Conservation (phyloP, 64 coral and sea anemone species). For the Hydrozoanthus tunicans region DNA sequence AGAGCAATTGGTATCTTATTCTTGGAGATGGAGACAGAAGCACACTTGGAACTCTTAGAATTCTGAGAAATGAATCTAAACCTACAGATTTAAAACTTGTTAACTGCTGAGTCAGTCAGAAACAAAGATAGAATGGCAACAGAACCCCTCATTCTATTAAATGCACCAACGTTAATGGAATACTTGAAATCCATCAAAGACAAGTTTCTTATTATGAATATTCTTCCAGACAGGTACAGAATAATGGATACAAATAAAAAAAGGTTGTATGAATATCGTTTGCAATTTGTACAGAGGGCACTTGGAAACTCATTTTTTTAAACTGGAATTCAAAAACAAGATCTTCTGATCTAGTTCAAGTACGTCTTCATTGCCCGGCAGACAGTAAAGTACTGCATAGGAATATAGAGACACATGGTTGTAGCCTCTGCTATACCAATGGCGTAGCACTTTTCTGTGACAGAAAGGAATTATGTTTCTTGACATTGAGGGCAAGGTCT, state of each 20-base stretch:
- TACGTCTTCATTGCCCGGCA: constrained; percentile 27
- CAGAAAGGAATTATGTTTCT: constrained; percentile 41
- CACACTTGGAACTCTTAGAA: constrained; percentile 22
- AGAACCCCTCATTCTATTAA: constrained; percentile 28
- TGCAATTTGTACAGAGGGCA: constrained; percentile 22
- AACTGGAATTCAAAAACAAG: constrained; percentile 53
- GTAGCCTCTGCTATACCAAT: constrained; percentile 56
- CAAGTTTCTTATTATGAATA: constrained; percentile 13
- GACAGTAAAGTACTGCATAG: constrained; percentile 41
- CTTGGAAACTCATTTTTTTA: constrained; percentile 43
- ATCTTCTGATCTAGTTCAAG: constrained; percentile 31
- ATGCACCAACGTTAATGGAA: constrained; percentile 16
- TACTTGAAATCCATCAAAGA: constrained; percentile 42
- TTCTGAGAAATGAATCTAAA: constrained; percentile 24
- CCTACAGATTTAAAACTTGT: constrained; percentile 21
- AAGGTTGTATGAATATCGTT: constrained; percentile 29
- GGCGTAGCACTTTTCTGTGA: constrained; percentile 36
- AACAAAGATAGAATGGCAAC: constrained; percentile 59
- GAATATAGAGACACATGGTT: constrained; percentile 14
- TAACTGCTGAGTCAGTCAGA: constrained; percentile 22
- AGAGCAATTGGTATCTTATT: constrained; percentile 57
- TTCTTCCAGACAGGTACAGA: constrained; percentile 48
- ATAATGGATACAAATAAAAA: constrained; percentile 30
- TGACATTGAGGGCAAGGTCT: constrained; percentile 47
- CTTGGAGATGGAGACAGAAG: constrained; percentile 49